Evolutionary conservation across 2,888 invertebrate species (phyloP).

Genomic region (Thecophora atra): DNA sequence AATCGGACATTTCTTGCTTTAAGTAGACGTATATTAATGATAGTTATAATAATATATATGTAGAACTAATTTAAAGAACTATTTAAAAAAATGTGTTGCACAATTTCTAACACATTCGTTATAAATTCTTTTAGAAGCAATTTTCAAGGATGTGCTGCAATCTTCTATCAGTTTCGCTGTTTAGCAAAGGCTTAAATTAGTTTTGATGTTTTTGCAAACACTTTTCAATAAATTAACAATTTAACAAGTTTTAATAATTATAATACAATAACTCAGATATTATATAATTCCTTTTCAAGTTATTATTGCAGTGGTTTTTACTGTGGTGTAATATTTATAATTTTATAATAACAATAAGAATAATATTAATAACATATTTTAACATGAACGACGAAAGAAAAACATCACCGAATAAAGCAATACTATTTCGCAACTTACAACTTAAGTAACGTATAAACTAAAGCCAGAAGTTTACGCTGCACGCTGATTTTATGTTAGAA

Average conservation of each 20-base stretch:
- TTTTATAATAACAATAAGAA: conserved; percentile 5
- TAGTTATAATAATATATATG: conserved; percentile 43
- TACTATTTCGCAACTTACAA: conserved; percentile 60
- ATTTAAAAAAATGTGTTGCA: conserved; percentile 15
- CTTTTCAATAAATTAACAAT: background rate
- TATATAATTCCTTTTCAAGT: background rate
- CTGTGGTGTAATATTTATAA: conserved; percentile 39
- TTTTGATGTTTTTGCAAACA: background rate
- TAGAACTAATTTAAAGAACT: conserved; percentile 44
- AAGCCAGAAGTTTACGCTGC: conserved; percentile 69
- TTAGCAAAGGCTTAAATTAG: background rate
- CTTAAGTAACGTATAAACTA: conserved; percentile 71
- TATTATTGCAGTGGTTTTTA: conserved; percentile 37
- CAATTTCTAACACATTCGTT: background rate
- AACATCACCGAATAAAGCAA: conserved; percentile 13
- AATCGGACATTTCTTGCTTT: conserved; percentile 9
- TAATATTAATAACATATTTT: conserved; percentile 1
- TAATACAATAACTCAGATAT: conserved; percentile 11
- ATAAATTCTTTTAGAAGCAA: background rate
- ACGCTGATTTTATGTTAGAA: conserved; percentile 72
- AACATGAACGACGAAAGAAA: background rate
- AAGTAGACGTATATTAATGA: conserved; percentile 33
- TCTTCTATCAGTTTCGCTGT: background rate
- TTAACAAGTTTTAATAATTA: conserved; percentile 9
- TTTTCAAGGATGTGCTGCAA: background rate